Base-by-base conservation (phyloP, 2,888 invertebrate species). In the Anthrax anthrax region DNA sequence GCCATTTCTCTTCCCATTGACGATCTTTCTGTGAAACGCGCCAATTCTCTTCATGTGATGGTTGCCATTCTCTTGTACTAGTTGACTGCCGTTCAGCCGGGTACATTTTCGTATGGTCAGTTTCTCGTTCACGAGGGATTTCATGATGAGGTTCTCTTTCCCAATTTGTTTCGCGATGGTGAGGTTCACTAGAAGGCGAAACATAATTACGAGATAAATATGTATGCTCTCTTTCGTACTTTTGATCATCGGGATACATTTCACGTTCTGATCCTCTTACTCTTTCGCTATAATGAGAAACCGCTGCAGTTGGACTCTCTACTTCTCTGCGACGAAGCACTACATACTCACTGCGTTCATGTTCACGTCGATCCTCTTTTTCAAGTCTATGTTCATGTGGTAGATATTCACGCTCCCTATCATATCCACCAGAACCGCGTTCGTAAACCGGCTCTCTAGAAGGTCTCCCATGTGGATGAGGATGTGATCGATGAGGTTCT, bases 211-310 rank as follows among this genome's bases (percentile, higher is more conserved):
- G 29, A 17, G 45, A 19, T 12, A 46, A 37, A 16, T 47, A 45
- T 0, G 19, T 23, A 17, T 37, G 23, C 4, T 45, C 50, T 12
- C 36, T 18, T 2, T 37, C 43, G 23, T 52, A 64, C 57, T 62
- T 57, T 39, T 64, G 63, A 37, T 63, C 65, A 42, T 67, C 65
- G 0, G 62, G 53, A 48, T 64, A 67, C 37, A 65, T 40, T 37
- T 64, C 66, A 1, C 64, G 55, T 13, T 45, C 51, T 40, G 49
- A 16, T 2, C 39, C 38, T 1, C 62, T 57, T 32, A 61, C 47
- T 0, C 62, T 56, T 5, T 58, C 56, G 2, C 54, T 51, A 51
- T 64, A 67, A 42, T 64, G 61, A 4, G 61, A 61, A n/a, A 54
- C 52, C 10, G 42, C 40, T 18, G 43, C 42, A 5, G 58, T 39